phyloP scores from a whole-genome alignment of 2,113 vertebrate genomes.

The Catharus minimus region DNA sequence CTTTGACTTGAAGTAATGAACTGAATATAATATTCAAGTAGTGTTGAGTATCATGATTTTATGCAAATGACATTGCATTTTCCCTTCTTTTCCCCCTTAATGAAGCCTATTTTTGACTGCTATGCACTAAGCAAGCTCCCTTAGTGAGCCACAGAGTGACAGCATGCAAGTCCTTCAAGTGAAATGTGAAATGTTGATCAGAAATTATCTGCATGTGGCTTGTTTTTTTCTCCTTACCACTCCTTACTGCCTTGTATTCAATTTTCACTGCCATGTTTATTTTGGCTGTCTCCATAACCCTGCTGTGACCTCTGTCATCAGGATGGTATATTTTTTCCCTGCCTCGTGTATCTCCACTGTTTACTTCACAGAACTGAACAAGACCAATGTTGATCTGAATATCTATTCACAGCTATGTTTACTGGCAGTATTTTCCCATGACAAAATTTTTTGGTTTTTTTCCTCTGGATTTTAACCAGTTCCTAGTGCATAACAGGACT shows the following conservation, averaged over 20 bases:
- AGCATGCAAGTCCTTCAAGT: background rate
- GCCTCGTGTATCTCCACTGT: background rate
- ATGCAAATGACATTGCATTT: background rate
- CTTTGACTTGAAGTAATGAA: background rate
- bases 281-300: conserved; percentile 16
- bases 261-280: background rate
- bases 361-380: conserved; percentile 15
- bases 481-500: background rate
- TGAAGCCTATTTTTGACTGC: background rate
- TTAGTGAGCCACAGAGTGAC: background rate
- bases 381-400: background rate
- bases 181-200: background rate
- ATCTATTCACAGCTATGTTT: conserved; percentile 32
- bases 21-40: background rate
- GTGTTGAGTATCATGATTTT: background rate
- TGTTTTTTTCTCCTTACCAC: background rate
- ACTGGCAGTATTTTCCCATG: conserved; percentile 16
- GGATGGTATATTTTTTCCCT: background rate
- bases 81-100: background rate
- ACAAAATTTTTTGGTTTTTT: background rate
- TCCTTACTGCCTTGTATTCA: background rate
- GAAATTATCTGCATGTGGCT: background rate
- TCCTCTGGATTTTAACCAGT: background rate
- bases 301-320: conserved; percentile 13
- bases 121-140: background rate